Conservation (phyloP, 2,113 vertebrate species). For the Hyaena hyaena region DNA sequence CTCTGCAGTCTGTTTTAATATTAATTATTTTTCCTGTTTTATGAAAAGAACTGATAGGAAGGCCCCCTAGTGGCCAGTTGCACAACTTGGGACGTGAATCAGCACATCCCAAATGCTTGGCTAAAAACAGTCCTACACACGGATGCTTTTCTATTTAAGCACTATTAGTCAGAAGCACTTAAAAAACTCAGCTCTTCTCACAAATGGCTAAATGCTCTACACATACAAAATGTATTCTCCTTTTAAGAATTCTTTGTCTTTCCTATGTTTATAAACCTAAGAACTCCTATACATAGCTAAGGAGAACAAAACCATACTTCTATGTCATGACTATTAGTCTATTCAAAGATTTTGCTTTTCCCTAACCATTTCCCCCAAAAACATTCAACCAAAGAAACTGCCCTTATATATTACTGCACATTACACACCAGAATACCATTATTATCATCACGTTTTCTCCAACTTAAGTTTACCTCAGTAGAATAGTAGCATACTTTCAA, state of each 20-base stretch:
- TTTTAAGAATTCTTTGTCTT: background rate
- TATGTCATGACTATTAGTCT: background rate
- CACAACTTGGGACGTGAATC: too few species aligned
- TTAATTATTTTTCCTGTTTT: background rate
- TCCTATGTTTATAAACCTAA: background rate
- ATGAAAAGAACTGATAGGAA: constrained; percentile 40
- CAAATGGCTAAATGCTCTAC: background rate
- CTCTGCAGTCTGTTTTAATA: background rate
- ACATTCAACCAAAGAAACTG: background rate
- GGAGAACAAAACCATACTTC: background rate
- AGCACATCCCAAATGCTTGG: background rate
- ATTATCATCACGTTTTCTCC: background rate
- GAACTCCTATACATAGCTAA: background rate
- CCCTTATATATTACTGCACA: background rate
- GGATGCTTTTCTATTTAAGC: background rate
- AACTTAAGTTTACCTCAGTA: background rate
- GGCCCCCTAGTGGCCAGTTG: constrained; percentile 73
- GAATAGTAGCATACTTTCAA: background rate
- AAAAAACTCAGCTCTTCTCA: background rate
- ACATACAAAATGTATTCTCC: background rate
- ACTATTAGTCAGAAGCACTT: background rate
- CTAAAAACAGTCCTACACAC: background rate
- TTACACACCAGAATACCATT: background rate
- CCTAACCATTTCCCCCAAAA: background rate
- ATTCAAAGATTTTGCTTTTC: constrained; percentile 16